Evolutionary conservation across 2,113 vertebrate genomes (phyloP), one percentile per base, ranked within the genome.

Genomic region (Sisor rabdophorus): DNA sequence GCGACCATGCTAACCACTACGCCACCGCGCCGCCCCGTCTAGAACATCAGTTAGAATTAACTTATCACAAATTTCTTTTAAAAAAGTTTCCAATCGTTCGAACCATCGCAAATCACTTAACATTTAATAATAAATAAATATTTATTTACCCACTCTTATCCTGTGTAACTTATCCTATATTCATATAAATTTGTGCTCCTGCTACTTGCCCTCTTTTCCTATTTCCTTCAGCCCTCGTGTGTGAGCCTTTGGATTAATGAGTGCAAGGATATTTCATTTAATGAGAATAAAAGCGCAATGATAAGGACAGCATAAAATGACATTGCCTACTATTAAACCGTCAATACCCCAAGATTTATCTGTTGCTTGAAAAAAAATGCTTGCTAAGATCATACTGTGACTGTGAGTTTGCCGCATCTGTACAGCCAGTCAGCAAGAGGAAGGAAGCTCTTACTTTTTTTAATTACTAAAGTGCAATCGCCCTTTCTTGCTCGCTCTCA

Each of bases 261-360:
- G 60, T 71, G 53, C 63, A 73, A 74, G 71, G 80, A 76, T 76
- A 86, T 85, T 36, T 81, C 84, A 74, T 81, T 82, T 78, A 84
- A 85, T 84, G 80, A 85, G 71, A 86, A 76, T 67, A 82, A 84
- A 85, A 84, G 80, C 44, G 53, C 81, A 80, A 55, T 74, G 63
- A 79, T 55, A 75, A 79, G 40, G 56, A 28, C 36, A 75, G 71
- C 69, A 50, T 52, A 63, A 44, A 79, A 73, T 71, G 71, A 79
- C 56, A 32, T 24, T 71, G 20, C 36, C 50, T 60, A 68, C 87
- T 50, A 88, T 89, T 81, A 85, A 88, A 81, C 82, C 86, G 87
- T 82, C 86, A 87, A 82, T 55, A 75, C 12, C 68, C 69, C 47
- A 77, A 89, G 88, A 91, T 84, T 84, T 72, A 89, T 87, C 84